A percentile compares a stretch with the other conserved stretches of the same genome.
Evolutionary conservation across 2,888 invertebrate species (phyloP).

Genomic region (Synergus itoensis): DNA sequence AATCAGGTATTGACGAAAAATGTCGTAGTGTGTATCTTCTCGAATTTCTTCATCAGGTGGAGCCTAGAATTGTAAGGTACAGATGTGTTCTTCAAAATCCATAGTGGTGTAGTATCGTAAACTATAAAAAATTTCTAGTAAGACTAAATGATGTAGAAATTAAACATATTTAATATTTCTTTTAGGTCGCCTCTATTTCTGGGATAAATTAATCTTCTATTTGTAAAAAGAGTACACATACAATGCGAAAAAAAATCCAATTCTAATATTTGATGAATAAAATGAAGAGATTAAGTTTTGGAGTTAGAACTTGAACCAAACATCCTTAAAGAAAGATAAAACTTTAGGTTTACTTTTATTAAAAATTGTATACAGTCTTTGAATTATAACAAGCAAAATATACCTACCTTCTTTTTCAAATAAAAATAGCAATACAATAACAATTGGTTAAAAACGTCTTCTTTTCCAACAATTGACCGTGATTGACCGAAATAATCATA

Average conservation of each 20-base stretch:
- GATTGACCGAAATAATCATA: not conserved
- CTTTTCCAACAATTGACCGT: not conserved
- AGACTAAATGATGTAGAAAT: not conserved
- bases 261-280: too few relatives aligned
- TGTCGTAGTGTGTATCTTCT: slow-evolving; percentile 67
- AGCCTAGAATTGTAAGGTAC: slow-evolving; percentile 56
- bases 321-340: too few relatives aligned
- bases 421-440: too few relatives aligned
- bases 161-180: not conserved
- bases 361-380: too few relatives aligned
- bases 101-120: not conserved
- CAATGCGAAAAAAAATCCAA: too few relatives aligned
- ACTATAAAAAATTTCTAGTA: not conserved
- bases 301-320: too few relatives aligned
- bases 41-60: slow-evolving; percentile 69
- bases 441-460: too few relatives aligned
- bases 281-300: too few relatives aligned
- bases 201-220: not conserved
- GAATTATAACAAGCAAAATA: too few relatives aligned
- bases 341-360: too few relatives aligned
- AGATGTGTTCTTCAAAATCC: slow-evolving; percentile 6
- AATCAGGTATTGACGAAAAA: slow-evolving; percentile 68
- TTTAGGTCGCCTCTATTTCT: slow-evolving; percentile 25
- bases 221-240: too few relatives aligned
- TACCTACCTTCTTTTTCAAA: too few relatives aligned